These are phyloP conservation scores for Hypotaenidia philippensis DNA, from an alignment of 2,797 vertebrate genomes.

Conservation along the genomic window DNA sequence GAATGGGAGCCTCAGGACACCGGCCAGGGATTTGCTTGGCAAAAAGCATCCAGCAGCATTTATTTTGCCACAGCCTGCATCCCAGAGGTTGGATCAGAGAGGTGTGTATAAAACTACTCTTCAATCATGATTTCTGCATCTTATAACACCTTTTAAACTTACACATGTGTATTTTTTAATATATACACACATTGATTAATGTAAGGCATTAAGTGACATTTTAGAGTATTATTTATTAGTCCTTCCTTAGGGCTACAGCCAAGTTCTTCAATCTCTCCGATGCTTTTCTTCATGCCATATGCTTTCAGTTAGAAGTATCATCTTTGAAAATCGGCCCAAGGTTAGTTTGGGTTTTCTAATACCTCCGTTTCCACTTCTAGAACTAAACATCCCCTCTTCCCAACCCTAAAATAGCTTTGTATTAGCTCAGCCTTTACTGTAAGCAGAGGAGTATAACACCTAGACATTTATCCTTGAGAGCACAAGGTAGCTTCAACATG, in stretches of 20 bases:
- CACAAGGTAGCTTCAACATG: rapidly evolving
- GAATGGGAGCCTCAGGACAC: not conserved
- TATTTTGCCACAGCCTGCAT: not conserved
- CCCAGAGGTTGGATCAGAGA: not conserved
- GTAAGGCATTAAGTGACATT: not conserved
- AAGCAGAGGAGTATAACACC: not conserved
- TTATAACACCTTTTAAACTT: not conserved
- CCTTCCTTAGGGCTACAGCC: not conserved
- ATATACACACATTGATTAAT: not conserved
- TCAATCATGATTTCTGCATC: not conserved
- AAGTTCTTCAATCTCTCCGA: not conserved
- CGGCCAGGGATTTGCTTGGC: not conserved
- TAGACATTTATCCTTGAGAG: not conserved
- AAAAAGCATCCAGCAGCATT: not conserved
- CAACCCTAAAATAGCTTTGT: not conserved
- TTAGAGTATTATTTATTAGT: not conserved
- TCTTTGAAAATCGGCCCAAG: not conserved
- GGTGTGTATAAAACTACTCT: not conserved
- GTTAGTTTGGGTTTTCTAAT: not conserved
- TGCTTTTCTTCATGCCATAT: not conserved
- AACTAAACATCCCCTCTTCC: not conserved
- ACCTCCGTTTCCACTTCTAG: not conserved
- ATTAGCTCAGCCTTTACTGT: not conserved
- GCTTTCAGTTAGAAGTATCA: not conserved
- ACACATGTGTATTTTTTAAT: rapidly evolving